A percentile compares a stretch with the other conserved stretches of the same genome.
These are phyloP conservation scores for Diabrotica undecimpunctata DNA, from an alignment of 1,140 invertebrate genomes.

Conservation along the genomic window DNA sequence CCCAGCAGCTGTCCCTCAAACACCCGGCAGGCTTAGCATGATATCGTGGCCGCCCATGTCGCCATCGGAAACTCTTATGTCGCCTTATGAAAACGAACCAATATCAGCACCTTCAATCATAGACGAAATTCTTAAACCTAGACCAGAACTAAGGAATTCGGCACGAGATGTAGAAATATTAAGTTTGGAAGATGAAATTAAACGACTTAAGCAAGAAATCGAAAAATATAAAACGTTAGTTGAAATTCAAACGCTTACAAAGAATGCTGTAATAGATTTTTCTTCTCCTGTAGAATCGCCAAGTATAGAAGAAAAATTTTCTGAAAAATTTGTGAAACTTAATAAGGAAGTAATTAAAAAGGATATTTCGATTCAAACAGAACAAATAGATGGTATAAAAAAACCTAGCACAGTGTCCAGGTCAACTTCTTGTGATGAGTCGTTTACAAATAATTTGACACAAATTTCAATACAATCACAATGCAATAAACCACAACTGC, in stretches of 20 bases:
- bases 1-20: conserved; percentile 59
- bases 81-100: conserved; percentile 20
- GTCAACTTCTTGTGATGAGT: too few species aligned
- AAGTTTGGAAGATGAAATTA: conserved; percentile 48
- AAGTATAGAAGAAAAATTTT: background rate
- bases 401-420: too few species aligned
- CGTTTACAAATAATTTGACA: too few species aligned
- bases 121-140: conserved; percentile 6
- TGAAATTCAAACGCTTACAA: conserved; percentile 53
- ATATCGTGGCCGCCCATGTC: conserved; percentile 44
- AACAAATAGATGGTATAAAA: background rate
- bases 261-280: conserved; percentile 51
- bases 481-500: background rate
- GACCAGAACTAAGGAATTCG: conserved; percentile 36
- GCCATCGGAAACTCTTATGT: conserved; percentile 29
- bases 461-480: background rate
- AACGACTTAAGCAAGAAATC: conserved; percentile 52
- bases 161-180: conserved; percentile 43
- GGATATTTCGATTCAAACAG: conserved; percentile 9
- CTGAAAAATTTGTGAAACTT: background rate
- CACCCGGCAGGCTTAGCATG: conserved; percentile 62
- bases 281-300: conserved; percentile 42
- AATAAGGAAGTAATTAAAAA: background rate
- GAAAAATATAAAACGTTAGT: conserved; percentile 53
- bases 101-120: conserved; percentile 1